Evolutionary conservation across 1,140 invertebrate genomes (phyloP).

Genomic region (Argopecten irradians): DNA sequence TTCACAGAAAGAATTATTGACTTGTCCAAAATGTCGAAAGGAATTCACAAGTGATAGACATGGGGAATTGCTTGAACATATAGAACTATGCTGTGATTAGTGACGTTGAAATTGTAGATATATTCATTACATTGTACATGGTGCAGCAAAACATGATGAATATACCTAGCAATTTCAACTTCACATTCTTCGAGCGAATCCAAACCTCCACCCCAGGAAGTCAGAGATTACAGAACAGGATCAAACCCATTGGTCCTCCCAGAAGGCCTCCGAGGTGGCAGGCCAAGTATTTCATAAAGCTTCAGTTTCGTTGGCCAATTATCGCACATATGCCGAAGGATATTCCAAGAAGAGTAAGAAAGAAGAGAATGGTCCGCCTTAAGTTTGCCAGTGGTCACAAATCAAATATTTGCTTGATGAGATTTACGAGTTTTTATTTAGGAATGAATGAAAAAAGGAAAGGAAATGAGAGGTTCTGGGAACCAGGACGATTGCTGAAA

Average conservation of each 20-base stretch:
- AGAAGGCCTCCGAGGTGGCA: background rate
- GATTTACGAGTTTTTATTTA: background rate
- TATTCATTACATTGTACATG: background rate
- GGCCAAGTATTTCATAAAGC: background rate
- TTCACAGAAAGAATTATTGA: background rate
- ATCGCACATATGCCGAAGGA: background rate
- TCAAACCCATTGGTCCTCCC: background rate
- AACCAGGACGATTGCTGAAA: background rate
- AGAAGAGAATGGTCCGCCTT: background rate
- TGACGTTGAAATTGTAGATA: background rate
- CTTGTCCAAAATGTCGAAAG: conserved; percentile 8
- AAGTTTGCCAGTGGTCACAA: background rate
- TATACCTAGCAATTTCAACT: background rate
- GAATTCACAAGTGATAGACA: background rate
- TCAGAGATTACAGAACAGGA: background rate
- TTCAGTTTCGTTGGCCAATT: background rate
- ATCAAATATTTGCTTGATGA: background rate
- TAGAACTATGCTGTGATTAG: background rate
- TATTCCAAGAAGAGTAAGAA: background rate
- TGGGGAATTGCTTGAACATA: background rate
- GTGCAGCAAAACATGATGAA: background rate
- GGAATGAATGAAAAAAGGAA: background rate
- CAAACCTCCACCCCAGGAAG: background rate
- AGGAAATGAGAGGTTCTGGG: background rate
- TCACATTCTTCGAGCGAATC: background rate